Conservation (phyloP, 1,140 invertebrate species). For the Plodia interpunctella region DNA sequence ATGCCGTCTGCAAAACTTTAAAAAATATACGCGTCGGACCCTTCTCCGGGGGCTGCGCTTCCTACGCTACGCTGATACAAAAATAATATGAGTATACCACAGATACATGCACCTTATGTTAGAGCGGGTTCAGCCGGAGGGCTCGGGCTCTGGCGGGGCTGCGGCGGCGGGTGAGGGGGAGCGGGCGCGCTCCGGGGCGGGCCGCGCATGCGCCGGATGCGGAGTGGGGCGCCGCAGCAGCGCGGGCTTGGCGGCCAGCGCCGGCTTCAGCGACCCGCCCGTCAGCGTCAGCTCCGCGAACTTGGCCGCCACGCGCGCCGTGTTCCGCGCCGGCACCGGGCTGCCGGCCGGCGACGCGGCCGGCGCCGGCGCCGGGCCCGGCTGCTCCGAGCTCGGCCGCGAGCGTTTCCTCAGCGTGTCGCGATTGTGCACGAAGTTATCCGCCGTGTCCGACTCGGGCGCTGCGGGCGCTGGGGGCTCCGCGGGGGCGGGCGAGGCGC, state of each 20-base stretch:
- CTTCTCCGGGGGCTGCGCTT: no score
- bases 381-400: background rate
- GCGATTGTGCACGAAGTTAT: constrained; percentile 10
- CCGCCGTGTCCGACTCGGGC: constrained; percentile 16
- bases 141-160: constrained; percentile 95
- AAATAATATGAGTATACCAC: no score
- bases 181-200: constrained; percentile 78
- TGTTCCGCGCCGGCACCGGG: constrained; percentile 78
- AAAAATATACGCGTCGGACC: no score
- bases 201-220: constrained; percentile 20
- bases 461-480: no score
- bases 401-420: constrained; percentile 5
- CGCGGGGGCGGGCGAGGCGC: background rate
- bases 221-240: constrained; percentile 85
- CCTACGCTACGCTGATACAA: no score
- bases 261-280: constrained; percentile 81
- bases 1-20: no score
- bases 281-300: constrained; percentile 78
- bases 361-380: background rate
- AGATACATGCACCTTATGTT: constrained; percentile 68
- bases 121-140: constrained; percentile 90
- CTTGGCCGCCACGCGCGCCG: constrained; percentile 78
- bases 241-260: constrained; percentile 85
- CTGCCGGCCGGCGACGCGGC: constrained; percentile 28
- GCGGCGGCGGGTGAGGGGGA: constrained; percentile 77